Conservation (phyloP, 1,140 invertebrate species). For the Hyles euphorbiae region DNA sequence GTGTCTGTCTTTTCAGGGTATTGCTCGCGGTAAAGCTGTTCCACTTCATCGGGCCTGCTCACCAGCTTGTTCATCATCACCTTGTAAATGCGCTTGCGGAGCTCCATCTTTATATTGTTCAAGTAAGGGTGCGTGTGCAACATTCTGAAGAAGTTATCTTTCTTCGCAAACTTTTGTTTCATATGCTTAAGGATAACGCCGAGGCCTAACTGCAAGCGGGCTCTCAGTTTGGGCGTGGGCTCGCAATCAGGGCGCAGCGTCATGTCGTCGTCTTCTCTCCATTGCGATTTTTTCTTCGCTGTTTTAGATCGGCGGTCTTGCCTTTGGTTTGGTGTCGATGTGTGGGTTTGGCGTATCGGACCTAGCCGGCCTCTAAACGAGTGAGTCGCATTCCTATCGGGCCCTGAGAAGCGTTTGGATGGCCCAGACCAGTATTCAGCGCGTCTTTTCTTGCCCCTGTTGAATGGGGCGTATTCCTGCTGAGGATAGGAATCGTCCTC, state of each 20-base stretch:
- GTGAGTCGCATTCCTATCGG: neutral
- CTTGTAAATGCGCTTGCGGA: slow-evolving; percentile 42
- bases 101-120: neutral
- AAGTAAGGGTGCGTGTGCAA: neutral
- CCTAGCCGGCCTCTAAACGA: neutral
- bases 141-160: neutral
- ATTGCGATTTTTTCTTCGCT: neutral
- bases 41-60: slow-evolving; percentile 24
- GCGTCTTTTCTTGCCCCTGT: neutral
- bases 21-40: slow-evolving; percentile 35
- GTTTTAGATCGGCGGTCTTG: no score
- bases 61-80: slow-evolving; percentile 47
- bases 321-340: neutral
- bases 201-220: slow-evolving; percentile 52
- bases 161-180: slow-evolving; percentile 11
- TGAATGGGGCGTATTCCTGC: slow-evolving; percentile 4
- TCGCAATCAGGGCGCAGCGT: slow-evolving; percentile 27
- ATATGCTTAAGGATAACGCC: slow-evolving; percentile 47
- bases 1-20: slow-evolving; percentile 39
- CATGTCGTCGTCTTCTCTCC: neutral
- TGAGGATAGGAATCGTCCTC: neutral
- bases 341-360: neutral
- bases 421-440: no score
- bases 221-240: slow-evolving; percentile 34
- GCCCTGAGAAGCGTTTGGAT: slow-evolving; percentile 1